Evolutionary conservation across 2,113 vertebrate species (phyloP).

Genomic region (Butorides virescens): DNA sequence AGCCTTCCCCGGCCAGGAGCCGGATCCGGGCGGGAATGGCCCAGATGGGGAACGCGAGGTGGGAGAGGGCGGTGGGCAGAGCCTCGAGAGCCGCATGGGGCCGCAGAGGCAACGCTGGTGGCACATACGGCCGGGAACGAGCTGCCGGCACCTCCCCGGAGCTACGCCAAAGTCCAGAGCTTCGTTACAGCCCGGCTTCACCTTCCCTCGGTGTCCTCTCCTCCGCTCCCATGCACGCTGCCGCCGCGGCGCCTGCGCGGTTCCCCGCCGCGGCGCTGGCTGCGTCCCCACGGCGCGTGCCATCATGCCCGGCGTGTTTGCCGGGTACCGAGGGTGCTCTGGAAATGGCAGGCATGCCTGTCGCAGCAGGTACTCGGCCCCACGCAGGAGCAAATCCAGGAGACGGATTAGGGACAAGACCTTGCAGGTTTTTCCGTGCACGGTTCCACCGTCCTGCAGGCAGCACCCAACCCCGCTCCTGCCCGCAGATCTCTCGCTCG

Average conservation of each 20-base stretch:
- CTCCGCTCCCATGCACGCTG: rapidly evolving
- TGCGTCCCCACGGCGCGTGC: background rate
- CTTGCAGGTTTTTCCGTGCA: conserved; percentile 13
- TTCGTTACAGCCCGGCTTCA: background rate
- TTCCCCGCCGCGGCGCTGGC: background rate
- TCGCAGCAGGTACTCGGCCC: conserved; percentile 19
- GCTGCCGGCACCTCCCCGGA: background rate
- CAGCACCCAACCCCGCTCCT: background rate
- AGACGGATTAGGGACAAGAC: conserved; percentile 48
- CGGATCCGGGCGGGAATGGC: conserved; percentile 8
- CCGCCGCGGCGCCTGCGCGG: background rate
- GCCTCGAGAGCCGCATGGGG: rapidly evolving
- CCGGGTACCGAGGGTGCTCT: background rate
- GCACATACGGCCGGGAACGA: rapidly evolving
- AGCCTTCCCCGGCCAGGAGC: background rate
- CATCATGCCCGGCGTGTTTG: background rate
- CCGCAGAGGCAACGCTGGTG: rapidly evolving
- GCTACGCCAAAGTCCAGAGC: background rate
- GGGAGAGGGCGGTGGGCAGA: background rate
- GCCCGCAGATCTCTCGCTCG: background rate
- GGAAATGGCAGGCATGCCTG: background rate
- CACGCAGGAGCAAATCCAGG: background rate
- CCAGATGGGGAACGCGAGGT: background rate
- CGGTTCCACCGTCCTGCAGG: background rate
- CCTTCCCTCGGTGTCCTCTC: background rate